Base-by-base conservation (phyloP, 2,797 vertebrate genomes). In the Chaenodraco wilsoni region DNA sequence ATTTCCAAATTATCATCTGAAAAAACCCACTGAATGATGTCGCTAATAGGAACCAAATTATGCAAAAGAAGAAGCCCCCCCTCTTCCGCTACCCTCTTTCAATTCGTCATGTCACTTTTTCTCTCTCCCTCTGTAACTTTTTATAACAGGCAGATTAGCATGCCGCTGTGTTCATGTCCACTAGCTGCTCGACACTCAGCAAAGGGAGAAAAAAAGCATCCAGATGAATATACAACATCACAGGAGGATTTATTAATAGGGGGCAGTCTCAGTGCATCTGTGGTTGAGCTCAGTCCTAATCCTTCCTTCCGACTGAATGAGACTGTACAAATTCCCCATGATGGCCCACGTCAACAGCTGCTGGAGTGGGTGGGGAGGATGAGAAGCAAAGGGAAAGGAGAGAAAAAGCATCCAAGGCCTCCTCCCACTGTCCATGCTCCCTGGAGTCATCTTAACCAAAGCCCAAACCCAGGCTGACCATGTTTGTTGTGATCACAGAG, bases 1-100 rank as follows among this genome's bases (percentile, higher is more conserved):
- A 93, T 92, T 92, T 89, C 80, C 84, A 93, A 93, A 94, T 93
- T 92, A 94, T 93, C 90, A 89, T 90, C 81, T 86, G 82, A 89
- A 91, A 91, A 87, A 90, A 74, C 57, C 78, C 80, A 48, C 73
- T 86, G 87, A 89, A 93, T 92, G 89, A 90, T 89, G 90, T 84
- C 11, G 70, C 90, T 93, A 92, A 94, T 91, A 91, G 90, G 84
- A 91, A 92, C 63, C 84, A 90, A 91, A 91, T 91, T 91, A 91
- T 88, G 89, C 89, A 92, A 84, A 90, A 84, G 78, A 85, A 76
- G 78, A 82, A 87, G 85, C 76, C 72, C 14, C 7, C 6, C 17
- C 16, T 15, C 31, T 31, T n/a, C 9, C 45, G 51, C 74, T 15
- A 12, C 65, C 80, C 74, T 75, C 72, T 83, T 86, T 82, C 84